Evolutionary conservation across 2,888 invertebrate species (phyloP).

Genomic region (Drosophila fungiperda): DNA sequence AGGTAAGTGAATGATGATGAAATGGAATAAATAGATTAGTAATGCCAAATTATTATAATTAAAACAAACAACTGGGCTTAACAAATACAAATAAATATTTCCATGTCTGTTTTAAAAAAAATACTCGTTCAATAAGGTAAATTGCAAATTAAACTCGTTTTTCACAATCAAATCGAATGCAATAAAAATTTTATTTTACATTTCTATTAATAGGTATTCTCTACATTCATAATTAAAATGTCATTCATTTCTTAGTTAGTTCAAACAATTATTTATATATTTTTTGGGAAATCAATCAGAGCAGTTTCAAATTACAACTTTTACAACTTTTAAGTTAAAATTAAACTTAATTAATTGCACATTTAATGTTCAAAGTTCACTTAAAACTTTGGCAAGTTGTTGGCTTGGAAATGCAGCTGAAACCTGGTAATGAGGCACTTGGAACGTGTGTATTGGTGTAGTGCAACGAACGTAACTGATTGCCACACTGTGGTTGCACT

Average conservation of each 20-base stretch:
- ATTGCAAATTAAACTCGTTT: neutral
- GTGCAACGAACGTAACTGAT: constrained; percentile 20
- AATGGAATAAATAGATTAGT: neutral
- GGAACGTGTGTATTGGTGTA: neutral
- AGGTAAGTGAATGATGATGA: neutral
- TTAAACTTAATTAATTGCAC: neutral
- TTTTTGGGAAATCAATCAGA: neutral
- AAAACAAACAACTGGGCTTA: neutral
- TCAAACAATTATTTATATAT: neutral
- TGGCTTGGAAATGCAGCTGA: neutral
- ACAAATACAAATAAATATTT: neutral
- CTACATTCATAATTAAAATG: neutral
- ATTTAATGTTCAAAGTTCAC: neutral
- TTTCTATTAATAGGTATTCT: neutral
- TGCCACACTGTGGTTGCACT: constrained; percentile 1
- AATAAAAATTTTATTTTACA: neutral
- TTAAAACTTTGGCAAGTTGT: neutral
- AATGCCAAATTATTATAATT: neutral
- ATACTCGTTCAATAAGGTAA: neutral
- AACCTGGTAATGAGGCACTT: constrained; percentile 6
- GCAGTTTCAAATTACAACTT: neutral
- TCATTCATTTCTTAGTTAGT: neutral
- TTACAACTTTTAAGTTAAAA: neutral
- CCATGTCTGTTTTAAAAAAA: neutral
- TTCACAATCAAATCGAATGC: neutral